Evolutionary conservation across 2,113 vertebrate genomes (phyloP).

Genomic region (Menura novaehollandiae): DNA sequence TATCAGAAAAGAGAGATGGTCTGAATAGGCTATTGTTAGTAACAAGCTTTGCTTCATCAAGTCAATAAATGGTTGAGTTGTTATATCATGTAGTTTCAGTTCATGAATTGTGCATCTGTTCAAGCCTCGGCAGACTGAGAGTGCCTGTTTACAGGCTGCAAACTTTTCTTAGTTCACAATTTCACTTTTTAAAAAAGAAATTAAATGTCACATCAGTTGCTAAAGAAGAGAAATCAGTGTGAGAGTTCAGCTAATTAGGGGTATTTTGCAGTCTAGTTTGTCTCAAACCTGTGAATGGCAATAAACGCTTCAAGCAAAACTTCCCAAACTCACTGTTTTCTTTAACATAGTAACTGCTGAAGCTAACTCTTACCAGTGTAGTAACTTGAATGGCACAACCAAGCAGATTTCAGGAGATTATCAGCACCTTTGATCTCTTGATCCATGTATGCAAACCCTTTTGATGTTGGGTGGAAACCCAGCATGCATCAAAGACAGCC

Average conservation of each 20-base stretch:
- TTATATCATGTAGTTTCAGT: conserved; percentile 66
- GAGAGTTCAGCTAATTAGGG: background rate
- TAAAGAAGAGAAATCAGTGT: background rate
- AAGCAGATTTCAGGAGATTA: background rate
- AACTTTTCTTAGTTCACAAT: background rate
- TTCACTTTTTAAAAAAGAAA: background rate
- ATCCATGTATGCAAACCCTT: background rate
- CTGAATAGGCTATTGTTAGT: conserved; percentile 70
- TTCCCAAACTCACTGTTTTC: background rate
- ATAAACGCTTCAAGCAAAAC: background rate
- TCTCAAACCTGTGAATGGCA: background rate
- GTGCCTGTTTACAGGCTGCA: background rate
- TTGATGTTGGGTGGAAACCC: background rate
- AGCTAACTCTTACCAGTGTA: background rate
- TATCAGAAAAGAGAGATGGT: conserved; percentile 35
- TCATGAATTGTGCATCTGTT: conserved; percentile 65
- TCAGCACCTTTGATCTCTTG: background rate
- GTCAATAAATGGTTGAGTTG: conserved; percentile 68
- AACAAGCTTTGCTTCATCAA: conserved; percentile 68
- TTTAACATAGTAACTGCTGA: background rate
- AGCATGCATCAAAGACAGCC: background rate
- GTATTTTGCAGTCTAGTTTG: background rate
- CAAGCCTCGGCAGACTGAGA: conserved; percentile 15
- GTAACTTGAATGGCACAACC: background rate
- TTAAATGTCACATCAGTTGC: background rate